Evolutionary conservation across 1,140 invertebrate genomes (phyloP).

Genomic region (Pogonomyrmex barbatus): DNA sequence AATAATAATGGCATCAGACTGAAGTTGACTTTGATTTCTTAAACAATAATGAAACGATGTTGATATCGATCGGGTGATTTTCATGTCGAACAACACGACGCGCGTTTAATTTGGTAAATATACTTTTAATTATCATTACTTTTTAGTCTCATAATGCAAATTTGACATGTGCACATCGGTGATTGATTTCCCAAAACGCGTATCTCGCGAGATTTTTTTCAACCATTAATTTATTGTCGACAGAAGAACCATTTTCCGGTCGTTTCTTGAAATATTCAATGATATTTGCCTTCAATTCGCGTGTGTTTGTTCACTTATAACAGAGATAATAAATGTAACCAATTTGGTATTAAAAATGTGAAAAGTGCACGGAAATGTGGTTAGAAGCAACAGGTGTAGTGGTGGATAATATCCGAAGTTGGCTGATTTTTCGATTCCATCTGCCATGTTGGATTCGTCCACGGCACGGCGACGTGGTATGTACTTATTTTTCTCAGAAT

Average conservation of each 20-base stretch:
- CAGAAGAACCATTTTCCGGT: not conserved
- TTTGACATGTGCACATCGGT: not conserved
- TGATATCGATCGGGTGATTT: not conserved
- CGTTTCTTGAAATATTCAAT: not conserved
- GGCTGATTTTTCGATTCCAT: not conserved
- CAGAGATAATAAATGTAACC: not conserved
- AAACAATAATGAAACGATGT: not conserved
- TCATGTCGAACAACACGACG: not conserved
- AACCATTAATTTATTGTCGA: not conserved
- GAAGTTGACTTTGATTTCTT: not conserved
- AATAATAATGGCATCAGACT: not conserved
- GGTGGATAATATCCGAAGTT: not conserved
- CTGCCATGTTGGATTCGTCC: constrained; percentile 3
- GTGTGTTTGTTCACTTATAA: not conserved
- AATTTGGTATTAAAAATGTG: not conserved
- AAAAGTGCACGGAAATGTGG: constrained; percentile 3
- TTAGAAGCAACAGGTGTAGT: constrained; percentile 37
- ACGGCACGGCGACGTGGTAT: no score
- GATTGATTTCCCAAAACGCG: not conserved
- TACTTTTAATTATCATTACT: not conserved
- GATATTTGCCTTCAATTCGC: not conserved
- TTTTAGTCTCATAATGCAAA: not conserved
- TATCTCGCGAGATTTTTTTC: not conserved
- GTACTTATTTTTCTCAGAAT: no score
- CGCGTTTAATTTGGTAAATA: not conserved